Conservation (phyloP, 2,888 invertebrate genomes). For the Phengaris arion region DNA sequence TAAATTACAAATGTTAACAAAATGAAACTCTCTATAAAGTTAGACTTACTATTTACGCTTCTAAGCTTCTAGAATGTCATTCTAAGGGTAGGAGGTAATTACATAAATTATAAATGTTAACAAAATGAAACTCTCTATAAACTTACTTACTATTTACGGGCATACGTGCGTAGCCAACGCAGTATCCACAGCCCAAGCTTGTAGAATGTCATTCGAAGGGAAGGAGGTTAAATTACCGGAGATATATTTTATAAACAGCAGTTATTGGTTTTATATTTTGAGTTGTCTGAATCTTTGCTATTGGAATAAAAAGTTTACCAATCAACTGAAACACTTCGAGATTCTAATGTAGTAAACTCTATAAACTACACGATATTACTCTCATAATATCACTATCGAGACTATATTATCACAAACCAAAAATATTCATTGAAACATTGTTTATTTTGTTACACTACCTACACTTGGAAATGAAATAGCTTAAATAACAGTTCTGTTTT, state of each 20-base stretch:
- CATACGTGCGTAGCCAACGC: background rate
- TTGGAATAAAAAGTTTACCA: background rate
- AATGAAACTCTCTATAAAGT: too few relatives aligned
- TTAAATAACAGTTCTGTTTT: constrained; percentile 18
- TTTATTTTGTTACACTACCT: constrained; percentile 8
- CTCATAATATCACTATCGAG: background rate
- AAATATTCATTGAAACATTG: background rate
- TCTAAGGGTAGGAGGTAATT: background rate
- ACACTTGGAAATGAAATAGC: constrained; percentile 12
- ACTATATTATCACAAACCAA: background rate
- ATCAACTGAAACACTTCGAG: background rate
- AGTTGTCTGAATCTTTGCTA: background rate
- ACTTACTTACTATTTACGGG: background rate
- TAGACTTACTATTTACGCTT: too few relatives aligned
- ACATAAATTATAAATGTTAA: too few relatives aligned
- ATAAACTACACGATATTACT: background rate
- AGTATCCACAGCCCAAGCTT: background rate
- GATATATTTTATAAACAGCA: background rate
- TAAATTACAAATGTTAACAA: too few relatives aligned
- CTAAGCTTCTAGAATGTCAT: background rate
- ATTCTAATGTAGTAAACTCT: too few relatives aligned
- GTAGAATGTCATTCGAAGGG: background rate
- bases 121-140: background rate
- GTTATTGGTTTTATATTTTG: background rate
- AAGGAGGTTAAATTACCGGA: background rate